A percentile compares a stretch with the other conserved stretches of the same genome.
Evolutionary conservation across 2,113 vertebrate species (phyloP).

Genomic region (Narcine bancroftii): DNA sequence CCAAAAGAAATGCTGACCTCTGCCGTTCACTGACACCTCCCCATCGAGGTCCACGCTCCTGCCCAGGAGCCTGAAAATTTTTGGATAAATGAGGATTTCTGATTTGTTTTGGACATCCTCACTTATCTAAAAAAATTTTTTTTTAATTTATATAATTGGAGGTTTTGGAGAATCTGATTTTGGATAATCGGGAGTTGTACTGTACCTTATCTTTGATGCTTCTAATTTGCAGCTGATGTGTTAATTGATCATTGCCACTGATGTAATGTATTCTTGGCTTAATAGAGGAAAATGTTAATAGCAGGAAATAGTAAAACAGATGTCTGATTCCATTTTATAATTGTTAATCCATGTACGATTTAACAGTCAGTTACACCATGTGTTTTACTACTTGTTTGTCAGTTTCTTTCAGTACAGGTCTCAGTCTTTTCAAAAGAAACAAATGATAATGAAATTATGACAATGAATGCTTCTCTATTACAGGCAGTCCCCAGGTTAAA

Average conservation of each 20-base stretch:
- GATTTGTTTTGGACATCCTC: too few relatives aligned
- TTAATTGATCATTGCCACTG: neutral
- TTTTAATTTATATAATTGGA: too few relatives aligned
- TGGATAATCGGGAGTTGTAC: too few relatives aligned
- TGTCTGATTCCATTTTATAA: neutral
- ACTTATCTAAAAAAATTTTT: too few relatives aligned
- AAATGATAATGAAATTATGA: neutral
- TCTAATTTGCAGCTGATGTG: neutral
- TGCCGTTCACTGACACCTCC: too few relatives aligned
- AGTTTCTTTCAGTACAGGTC: neutral
- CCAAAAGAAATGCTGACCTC: too few relatives aligned
- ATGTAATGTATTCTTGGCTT: neutral
- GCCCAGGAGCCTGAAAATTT: too few relatives aligned
- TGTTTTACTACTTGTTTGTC: neutral
- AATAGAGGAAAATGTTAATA: neutral
- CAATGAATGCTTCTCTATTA: too few relatives aligned
- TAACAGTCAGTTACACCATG: neutral
- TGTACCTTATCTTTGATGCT: neutral
- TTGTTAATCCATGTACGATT: neutral
- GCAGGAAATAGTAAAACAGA: neutral
- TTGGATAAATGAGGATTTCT: too few relatives aligned
- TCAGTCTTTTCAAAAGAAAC: neutral
- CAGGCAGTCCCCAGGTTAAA: too few relatives aligned
- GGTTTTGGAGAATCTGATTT: too few relatives aligned
- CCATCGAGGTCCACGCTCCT: too few relatives aligned